Conservation (phyloP, 2,113 vertebrate genomes). For the Balaenoptera acutorostrata region DNA sequence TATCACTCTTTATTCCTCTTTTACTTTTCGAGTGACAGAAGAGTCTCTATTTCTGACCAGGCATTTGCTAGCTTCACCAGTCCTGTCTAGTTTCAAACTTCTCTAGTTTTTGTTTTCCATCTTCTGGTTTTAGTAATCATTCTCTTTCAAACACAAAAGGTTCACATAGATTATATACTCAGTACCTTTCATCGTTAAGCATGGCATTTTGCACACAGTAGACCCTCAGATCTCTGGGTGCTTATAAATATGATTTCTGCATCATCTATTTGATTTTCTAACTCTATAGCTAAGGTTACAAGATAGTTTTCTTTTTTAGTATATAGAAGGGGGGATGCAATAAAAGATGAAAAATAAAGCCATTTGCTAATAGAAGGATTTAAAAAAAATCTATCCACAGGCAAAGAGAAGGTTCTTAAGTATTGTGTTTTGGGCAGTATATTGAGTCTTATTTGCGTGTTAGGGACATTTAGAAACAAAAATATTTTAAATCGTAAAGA, state of each 20-base stretch:
- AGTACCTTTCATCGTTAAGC: background rate
- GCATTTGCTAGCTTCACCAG: background rate
- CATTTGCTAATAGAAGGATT: background rate
- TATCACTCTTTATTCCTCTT: background rate
- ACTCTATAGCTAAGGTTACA: background rate
- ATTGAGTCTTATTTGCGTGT: background rate
- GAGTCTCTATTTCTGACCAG: background rate
- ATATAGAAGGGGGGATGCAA: background rate
- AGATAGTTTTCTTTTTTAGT: background rate
- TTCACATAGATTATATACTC: background rate
- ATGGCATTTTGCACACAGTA: background rate
- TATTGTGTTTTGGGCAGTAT: background rate
- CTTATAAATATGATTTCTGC: background rate
- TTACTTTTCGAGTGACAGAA: background rate
- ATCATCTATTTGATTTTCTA: conserved; percentile 17
- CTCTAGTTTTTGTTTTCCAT: background rate
- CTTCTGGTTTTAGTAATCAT: background rate
- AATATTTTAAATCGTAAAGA: background rate
- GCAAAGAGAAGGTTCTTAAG: background rate
- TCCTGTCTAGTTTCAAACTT: background rate
- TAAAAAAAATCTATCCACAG: background rate
- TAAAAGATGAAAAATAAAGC: conserved; percentile 24
- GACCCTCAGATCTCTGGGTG: background rate
- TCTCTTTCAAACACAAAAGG: background rate
- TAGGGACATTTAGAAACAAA: background rate